phyloP scores from a whole-genome alignment of 2,113 vertebrate species.

The Mystacornis crossleyi region DNA sequence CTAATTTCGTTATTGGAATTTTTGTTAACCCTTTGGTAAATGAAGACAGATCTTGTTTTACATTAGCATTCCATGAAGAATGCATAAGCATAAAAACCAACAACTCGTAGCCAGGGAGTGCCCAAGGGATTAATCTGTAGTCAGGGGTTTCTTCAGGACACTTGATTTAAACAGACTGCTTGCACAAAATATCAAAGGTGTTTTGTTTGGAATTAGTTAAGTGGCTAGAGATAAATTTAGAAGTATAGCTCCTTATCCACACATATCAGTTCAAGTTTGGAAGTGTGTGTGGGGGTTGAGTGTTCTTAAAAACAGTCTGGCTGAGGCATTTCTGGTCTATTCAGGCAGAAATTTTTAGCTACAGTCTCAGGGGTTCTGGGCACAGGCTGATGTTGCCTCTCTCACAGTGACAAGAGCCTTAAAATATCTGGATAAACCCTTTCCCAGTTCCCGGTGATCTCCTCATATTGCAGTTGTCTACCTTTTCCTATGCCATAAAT shows the following conservation, averaged over 20 bases:
- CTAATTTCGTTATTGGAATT: conserved; percentile 30
- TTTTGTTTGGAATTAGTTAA: conserved; percentile 32
- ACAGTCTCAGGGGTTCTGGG: background rate
- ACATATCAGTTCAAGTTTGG: conserved; percentile 4
- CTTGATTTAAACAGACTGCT: conserved; percentile 31
- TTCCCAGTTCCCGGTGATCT: background rate
- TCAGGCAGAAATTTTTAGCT: background rate
- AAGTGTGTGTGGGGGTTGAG: background rate
- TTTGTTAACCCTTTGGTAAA: conserved; percentile 47
- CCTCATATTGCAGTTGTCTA: background rate
- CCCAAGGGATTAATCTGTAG: background rate
- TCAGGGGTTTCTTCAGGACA: conserved; percentile 38
- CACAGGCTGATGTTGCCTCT: background rate
- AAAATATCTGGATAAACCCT: background rate
- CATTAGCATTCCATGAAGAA: background rate
- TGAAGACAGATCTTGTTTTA: background rate
- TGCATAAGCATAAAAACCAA: background rate
- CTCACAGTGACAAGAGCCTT: background rate
- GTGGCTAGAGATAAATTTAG: conserved; percentile 46
- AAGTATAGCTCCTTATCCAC: background rate
- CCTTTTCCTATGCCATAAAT: background rate
- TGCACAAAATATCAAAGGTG: conserved; percentile 32
- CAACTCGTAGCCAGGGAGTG: background rate
- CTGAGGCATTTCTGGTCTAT: background rate
- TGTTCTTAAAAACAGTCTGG: conserved; percentile 22